Percentiles rank a stretch among this genome's conserved stretches.
phyloP scores from a whole-genome alignment of 1,140 invertebrate species.

The Brevipalpus yothersi region DNA sequence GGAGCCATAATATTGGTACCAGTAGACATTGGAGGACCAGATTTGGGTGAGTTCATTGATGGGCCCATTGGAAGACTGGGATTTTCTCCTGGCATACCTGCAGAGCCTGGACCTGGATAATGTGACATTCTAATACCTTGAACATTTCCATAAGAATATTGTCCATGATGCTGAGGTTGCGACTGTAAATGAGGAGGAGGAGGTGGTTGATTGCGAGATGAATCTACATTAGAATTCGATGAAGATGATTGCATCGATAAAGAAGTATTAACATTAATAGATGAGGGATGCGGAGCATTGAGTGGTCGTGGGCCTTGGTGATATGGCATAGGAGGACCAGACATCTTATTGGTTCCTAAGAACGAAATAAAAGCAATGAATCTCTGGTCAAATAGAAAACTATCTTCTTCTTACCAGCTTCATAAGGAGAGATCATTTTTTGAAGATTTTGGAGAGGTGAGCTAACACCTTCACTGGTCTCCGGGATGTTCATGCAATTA shows the following conservation, averaged over 20 bases:
- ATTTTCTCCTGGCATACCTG: slow-evolving; percentile 9
- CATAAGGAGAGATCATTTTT: slow-evolving; percentile 16
- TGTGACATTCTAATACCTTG: slow-evolving; percentile 29
- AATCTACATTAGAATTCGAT: no score
- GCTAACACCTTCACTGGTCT: background rate
- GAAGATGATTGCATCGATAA: no score
- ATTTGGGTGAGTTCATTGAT: background rate
- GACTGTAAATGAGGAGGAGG: background rate
- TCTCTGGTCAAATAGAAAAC: background rate
- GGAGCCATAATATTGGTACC: background rate
- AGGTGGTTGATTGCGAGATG: no score
- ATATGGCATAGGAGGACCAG: no score
- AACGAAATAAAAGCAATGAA: slow-evolving; percentile 4
- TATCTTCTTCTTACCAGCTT: slow-evolving; percentile 10
- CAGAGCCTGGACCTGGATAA: slow-evolving; percentile 31
- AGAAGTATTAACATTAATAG: no score
- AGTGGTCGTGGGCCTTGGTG: no score
- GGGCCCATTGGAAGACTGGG: slow-evolving; percentile 1
- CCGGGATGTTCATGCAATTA: background rate
- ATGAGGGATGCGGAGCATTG: no score
- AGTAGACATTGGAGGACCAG: background rate
- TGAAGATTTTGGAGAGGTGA: slow-evolving; percentile 14
- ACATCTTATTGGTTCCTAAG: no score
- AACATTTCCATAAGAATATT: slow-evolving; percentile 15
- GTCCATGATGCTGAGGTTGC: background rate